phyloP scores from a whole-genome alignment of 2,888 invertebrate genomes.

The Fragum whitleyi region DNA sequence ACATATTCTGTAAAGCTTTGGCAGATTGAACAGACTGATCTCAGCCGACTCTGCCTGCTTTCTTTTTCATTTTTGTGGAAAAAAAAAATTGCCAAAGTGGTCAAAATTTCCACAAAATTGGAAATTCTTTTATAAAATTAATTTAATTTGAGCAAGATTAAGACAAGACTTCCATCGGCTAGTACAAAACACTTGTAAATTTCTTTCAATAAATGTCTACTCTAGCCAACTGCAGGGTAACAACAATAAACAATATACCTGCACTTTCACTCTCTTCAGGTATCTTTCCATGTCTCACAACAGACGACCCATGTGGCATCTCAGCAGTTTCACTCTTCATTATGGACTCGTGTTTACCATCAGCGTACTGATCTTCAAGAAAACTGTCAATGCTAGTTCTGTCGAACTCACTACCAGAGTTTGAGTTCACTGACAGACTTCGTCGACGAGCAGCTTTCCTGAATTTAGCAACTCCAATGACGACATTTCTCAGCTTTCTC shows the following conservation, averaged over 20 bases:
- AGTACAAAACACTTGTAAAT: not conserved
- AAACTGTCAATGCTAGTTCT: constrained; percentile 82
- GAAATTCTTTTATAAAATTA: too few relatives aligned
- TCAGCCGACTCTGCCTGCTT: too few relatives aligned
- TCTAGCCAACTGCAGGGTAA: constrained; percentile 21
- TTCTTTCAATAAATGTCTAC: not conserved
- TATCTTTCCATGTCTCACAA: constrained; percentile 16
- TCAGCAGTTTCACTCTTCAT: constrained; percentile 41
- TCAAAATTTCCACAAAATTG: too few relatives aligned
- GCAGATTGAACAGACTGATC: too few relatives aligned
- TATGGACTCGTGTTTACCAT: constrained; percentile 56
- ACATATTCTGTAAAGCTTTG: too few relatives aligned
- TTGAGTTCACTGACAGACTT: constrained; percentile 82
- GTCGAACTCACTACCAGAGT: constrained; percentile 84
- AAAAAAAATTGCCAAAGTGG: too few relatives aligned
- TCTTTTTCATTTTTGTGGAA: too few relatives aligned
- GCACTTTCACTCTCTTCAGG: constrained; percentile 49
- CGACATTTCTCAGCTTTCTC: constrained; percentile 96
- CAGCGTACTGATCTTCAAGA: constrained; percentile 73
- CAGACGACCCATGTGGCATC: not conserved
- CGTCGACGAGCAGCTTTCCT: constrained; percentile 89
- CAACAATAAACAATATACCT: not conserved
- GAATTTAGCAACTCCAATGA: constrained; percentile 95
- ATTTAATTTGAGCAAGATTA: too few relatives aligned
- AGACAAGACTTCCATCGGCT: too few relatives aligned